Evolutionary conservation across 2,888 invertebrate species (phyloP).

Genomic region (Mesochorus sp.): DNA sequence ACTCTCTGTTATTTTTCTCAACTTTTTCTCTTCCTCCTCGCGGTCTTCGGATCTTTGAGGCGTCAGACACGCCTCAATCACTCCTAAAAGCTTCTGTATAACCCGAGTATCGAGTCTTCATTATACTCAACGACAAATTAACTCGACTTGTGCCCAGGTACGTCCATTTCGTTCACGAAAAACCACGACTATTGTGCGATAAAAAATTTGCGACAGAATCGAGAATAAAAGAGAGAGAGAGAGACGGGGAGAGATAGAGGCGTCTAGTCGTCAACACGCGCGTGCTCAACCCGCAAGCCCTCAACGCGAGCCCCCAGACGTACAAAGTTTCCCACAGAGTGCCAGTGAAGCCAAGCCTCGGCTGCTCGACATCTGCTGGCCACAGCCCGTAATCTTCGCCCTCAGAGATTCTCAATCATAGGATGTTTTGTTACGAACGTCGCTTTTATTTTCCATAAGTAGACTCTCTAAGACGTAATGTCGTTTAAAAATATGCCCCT

Average conservation of each 20-base stretch:
- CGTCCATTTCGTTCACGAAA: not conserved
- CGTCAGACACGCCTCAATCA: too few relatives aligned
- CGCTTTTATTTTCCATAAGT: too few relatives aligned
- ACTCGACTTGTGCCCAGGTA: not conserved
- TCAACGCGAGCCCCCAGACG: too few relatives aligned
- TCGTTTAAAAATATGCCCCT: too few relatives aligned
- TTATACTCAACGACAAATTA: not conserved
- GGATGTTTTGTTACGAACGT: too few relatives aligned
- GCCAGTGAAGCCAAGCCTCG: not conserved
- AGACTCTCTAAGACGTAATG: too few relatives aligned
- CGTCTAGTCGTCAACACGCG: conserved; percentile 1
- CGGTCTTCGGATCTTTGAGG: too few relatives aligned
- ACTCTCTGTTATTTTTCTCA: too few relatives aligned
- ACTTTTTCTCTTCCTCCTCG: too few relatives aligned
- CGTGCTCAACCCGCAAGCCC: conserved; percentile 20
- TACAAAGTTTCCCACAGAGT: not conserved
- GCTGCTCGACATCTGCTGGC: conserved; percentile 44
- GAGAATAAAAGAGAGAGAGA: conserved; percentile 5
- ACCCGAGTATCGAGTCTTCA: not conserved
- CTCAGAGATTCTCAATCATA: conserved; percentile 48
- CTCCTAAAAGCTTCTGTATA: not conserved
- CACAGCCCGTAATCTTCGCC: conserved; percentile 34
- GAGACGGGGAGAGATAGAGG: conserved; percentile 11
- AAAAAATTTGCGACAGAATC: not conserved
- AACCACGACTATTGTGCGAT: not conserved